Evolutionary conservation across 2,113 vertebrate species (phyloP).

Genomic region (Scytalopus superciliaris): DNA sequence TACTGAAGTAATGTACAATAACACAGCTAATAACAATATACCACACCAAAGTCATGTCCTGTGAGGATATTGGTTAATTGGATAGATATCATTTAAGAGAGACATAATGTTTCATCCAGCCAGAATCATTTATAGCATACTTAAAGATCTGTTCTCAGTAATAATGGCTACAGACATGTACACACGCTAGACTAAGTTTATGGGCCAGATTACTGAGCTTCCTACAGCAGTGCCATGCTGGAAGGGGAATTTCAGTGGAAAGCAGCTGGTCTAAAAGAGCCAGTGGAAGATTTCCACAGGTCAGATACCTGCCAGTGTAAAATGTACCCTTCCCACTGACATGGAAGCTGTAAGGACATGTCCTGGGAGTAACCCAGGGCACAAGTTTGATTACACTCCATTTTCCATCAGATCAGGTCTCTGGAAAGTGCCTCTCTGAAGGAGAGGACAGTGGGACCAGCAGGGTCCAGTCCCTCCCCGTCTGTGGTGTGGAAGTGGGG

Average conservation of each 20-base stretch:
- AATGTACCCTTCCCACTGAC: not conserved
- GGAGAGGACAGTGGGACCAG: accelerated
- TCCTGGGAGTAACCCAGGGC: not conserved
- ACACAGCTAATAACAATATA: not conserved
- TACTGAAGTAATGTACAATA: not conserved
- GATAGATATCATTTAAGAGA: not conserved
- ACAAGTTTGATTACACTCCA: not conserved
- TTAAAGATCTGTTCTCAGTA: not conserved
- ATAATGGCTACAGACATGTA: not conserved
- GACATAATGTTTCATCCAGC: not conserved
- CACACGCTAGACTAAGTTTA: not conserved
- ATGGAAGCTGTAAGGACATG: not conserved
- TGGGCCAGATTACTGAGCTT: not conserved
- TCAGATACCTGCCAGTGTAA: not conserved
- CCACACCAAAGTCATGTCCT: not conserved
- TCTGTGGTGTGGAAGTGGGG: accelerated
- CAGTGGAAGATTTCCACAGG: not conserved
- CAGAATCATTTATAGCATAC: not conserved
- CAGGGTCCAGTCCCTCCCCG: accelerated
- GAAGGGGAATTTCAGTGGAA: not conserved
- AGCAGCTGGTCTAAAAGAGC: not conserved
- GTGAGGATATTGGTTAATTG: not conserved
- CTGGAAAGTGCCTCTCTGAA: not conserved
- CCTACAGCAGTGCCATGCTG: not conserved
- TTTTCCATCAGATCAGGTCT: not conserved